A percentile compares a stretch with the other conserved stretches of the same genome.
These are phyloP conservation scores for Drosophila prolongata DNA, from an alignment of 2,888 invertebrate genomes.

Conservation along the genomic window DNA sequence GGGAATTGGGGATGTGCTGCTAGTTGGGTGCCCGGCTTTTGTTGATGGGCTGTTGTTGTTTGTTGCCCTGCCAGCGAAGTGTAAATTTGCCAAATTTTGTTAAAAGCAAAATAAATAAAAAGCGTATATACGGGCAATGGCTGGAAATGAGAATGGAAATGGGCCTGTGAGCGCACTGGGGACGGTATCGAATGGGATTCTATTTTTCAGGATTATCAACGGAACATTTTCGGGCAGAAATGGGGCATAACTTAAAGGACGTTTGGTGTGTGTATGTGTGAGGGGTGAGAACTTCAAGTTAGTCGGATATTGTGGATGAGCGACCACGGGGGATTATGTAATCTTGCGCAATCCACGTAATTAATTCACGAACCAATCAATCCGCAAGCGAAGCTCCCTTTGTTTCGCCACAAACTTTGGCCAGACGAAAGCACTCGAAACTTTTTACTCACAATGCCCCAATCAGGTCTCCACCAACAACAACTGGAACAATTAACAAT, in stretches of 20 bases:
- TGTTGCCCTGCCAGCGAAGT: slow-evolving; percentile 53
- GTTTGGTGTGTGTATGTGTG: neutral
- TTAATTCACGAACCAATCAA: slow-evolving; percentile 52
- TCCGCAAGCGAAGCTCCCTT: slow-evolving; percentile 42
- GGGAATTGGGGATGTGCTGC: slow-evolving; percentile 14
- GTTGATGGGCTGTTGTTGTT: slow-evolving; percentile 27
- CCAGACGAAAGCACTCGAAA: slow-evolving; percentile 76
- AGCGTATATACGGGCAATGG: slow-evolving; percentile 32
- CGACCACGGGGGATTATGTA: slow-evolving; percentile 38
- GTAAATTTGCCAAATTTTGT: slow-evolving; percentile 81
- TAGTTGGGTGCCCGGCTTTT: slow-evolving; percentile 17
- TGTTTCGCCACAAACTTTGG: slow-evolving; percentile 56
- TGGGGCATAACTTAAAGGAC: slow-evolving; percentile 25
- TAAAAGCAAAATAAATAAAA: slow-evolving; percentile 59
- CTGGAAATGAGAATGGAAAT: slow-evolving; percentile 42
- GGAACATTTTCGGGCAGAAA: slow-evolving; percentile 52
- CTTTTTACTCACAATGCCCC: slow-evolving; percentile 49
- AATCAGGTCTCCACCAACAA: slow-evolving; percentile 41
- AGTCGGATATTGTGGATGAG: slow-evolving; percentile 4
- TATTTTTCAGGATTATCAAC: slow-evolving; percentile 59
- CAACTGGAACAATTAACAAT: slow-evolving; percentile 66
- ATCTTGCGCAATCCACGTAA: slow-evolving; percentile 42
- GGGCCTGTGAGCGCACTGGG: slow-evolving; percentile 14
- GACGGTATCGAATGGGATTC: slow-evolving; percentile 33
- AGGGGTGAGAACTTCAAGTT: slow-evolving; percentile 9